These are phyloP conservation scores for Mnemiopsis leidyi DNA, from an alignment of 37 sponge, comb jelly and placozoan species.

Conservation along the genomic window DNA sequence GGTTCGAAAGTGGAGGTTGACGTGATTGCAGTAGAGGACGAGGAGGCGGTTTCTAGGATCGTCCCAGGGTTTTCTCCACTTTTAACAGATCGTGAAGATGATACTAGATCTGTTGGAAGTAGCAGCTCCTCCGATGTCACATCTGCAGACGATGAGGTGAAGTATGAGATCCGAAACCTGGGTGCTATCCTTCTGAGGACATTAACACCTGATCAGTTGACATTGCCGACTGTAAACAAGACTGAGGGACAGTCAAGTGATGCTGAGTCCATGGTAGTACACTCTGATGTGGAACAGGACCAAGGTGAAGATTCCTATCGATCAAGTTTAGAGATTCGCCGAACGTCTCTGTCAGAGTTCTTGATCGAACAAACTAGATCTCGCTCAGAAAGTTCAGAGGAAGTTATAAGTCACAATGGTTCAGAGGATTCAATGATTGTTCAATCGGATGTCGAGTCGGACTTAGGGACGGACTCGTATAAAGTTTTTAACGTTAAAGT, in stretches of 20 bases:
- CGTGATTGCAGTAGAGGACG: background rate
- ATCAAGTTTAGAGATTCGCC: background rate
- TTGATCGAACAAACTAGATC: background rate
- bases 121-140: background rate
- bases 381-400: background rate
- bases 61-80: background rate
- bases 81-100: no score
- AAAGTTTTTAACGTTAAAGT: background rate
- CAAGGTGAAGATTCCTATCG: background rate
- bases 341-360: background rate
- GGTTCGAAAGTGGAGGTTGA: background rate
- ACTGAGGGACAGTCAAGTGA: conserved; percentile 31
- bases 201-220: background rate
- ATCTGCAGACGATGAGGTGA: background rate
- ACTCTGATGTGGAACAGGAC: background rate
- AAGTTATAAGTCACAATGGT: background rate
- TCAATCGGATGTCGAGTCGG: background rate
- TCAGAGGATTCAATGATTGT: background rate
- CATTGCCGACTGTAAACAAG: background rate
- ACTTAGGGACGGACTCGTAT: background rate
- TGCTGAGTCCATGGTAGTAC: background rate
- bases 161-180: background rate
- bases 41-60: background rate
- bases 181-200: conserved; percentile 1
- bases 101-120: no score